Evolutionary conservation across 92 coral and sea anemone genomes (phyloP).

Genomic region (Parazoanthus darwini): DNA sequence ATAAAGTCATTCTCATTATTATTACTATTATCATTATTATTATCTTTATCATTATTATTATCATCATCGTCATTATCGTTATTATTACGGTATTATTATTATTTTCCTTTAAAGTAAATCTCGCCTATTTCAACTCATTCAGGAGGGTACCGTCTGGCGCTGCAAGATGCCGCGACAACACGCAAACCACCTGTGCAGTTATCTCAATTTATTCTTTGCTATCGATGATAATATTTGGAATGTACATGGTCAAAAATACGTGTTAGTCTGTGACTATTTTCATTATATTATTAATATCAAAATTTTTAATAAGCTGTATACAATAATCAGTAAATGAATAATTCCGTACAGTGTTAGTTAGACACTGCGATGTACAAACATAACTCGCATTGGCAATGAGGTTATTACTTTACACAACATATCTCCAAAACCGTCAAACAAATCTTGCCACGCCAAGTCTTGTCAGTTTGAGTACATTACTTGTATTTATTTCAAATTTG

Average conservation of each 20-base stretch:
- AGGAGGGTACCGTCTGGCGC: too few species aligned
- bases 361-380: not conserved
- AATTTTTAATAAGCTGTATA: not conserved
- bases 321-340: not conserved
- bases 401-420: conserved; percentile 22
- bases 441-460: not conserved
- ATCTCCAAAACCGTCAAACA: not conserved
- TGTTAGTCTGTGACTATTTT: not conserved
- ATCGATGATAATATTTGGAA: not conserved
- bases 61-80: too few species aligned
- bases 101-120: too few species aligned
- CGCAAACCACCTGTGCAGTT: not conserved
- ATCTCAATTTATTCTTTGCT: not conserved
- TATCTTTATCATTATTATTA: too few species aligned
- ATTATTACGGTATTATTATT: too few species aligned
- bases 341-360: not conserved
- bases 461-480: conserved; percentile 21
- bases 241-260: conserved; percentile 20
- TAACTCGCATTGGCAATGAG: not conserved
- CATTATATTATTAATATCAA: not conserved
- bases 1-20: too few species aligned
- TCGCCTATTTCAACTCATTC: too few species aligned
- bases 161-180: not conserved
- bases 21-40: too few species aligned
- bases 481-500: conserved; percentile 27